Evolutionary conservation across 2,888 invertebrate species (phyloP).

Genomic region (Eupithecia centaureata): DNA sequence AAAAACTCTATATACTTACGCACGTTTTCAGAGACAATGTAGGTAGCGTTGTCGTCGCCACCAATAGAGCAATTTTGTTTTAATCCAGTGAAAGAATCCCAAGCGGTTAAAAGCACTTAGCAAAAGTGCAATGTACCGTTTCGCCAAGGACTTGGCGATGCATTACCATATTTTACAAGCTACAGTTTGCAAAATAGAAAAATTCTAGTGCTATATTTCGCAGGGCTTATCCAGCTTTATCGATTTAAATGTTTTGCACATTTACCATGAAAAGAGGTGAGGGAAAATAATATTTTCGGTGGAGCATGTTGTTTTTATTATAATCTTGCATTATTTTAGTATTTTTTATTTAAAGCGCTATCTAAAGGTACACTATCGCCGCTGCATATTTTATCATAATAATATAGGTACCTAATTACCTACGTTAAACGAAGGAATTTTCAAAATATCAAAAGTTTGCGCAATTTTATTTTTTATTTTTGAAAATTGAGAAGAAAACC

Average conservation of each 20-base stretch:
- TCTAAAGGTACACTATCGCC: too few species aligned
- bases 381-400: too few species aligned
- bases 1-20: neutral
- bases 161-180: constrained; percentile 36
- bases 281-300: neutral
- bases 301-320: too few species aligned
- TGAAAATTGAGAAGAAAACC: too few species aligned
- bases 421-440: too few species aligned
- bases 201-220: constrained; percentile 16
- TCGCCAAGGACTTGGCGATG: constrained; percentile 36
- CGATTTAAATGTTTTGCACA: constrained; percentile 25
- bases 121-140: constrained; percentile 36
- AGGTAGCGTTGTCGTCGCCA: neutral
- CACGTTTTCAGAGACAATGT: neutral
- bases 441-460: too few species aligned
- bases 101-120: constrained; percentile 35
- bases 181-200: constrained; percentile 24
- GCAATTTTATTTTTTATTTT: too few species aligned
- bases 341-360: too few species aligned
- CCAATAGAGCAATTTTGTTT: constrained; percentile 5
- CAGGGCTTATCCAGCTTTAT: constrained; percentile 8
- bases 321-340: too few species aligned
- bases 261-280: neutral
- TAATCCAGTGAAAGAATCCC: constrained; percentile 17
- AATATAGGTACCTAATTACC: too few species aligned